A percentile compares a stretch with the other conserved stretches of the same genome.
Evolutionary conservation across 23 tunicate species (phyloP).

Genomic region (Corella eumyota): DNA sequence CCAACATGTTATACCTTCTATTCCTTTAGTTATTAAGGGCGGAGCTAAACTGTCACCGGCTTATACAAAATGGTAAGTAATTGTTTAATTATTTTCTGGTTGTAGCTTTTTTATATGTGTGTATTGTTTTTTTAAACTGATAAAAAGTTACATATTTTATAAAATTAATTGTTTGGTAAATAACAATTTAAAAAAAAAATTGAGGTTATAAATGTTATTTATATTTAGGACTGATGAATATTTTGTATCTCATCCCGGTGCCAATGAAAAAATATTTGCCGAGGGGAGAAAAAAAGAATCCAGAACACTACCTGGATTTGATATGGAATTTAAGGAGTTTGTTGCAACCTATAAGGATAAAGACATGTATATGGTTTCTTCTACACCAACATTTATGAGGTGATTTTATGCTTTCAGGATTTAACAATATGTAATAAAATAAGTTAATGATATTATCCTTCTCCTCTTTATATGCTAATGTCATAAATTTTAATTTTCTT

Average conservation of each 20-base stretch:
- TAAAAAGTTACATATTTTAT: background rate
- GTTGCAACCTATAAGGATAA: constrained; percentile 31
- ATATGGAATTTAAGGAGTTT: constrained; percentile 17
- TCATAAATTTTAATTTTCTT: constrained; percentile 2
- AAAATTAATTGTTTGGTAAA: background rate
- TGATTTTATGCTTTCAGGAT: background rate
- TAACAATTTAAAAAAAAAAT: too few relatives aligned
- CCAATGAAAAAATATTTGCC: constrained; percentile 12
- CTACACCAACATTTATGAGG: constrained; percentile 32
- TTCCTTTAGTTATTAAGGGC: constrained; percentile 30
- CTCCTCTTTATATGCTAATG: background rate
- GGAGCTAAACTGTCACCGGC: constrained; percentile 28
- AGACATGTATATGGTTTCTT: constrained; percentile 53
- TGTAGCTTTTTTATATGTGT: too few relatives aligned
- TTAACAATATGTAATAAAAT: background rate
- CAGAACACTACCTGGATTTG: constrained; percentile 17
- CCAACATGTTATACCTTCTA: constrained; percentile 26
- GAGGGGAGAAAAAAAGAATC: constrained; percentile 41
- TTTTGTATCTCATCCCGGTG: constrained; percentile 23
- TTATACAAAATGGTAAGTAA: constrained; percentile 31
- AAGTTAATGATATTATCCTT: background rate
- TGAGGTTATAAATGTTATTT: background rate
- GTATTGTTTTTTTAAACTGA: background rate
- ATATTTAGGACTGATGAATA: constrained; percentile 40
- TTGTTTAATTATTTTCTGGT: too few relatives aligned